These are phyloP conservation scores for Drosophila funebris DNA, from an alignment of 1,140 invertebrate species.

Conservation along the genomic window DNA sequence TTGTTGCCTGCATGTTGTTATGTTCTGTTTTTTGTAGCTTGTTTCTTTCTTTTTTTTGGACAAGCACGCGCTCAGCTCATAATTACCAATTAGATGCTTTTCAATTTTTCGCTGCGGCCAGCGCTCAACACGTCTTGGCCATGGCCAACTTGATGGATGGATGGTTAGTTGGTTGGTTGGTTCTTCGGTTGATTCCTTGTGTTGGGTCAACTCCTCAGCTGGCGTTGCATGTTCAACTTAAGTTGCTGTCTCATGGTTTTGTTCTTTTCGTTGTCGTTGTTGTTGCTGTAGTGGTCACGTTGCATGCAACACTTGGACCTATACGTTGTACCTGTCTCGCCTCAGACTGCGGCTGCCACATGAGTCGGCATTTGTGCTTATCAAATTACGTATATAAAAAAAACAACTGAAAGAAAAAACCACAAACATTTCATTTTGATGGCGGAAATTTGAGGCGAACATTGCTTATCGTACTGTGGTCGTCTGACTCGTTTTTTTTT, in stretches of 20 bases:
- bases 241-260: constrained; percentile 52
- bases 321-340: neutral
- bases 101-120: constrained; percentile 59
- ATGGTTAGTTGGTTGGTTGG: constrained; percentile 12
- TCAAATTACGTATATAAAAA: constrained; percentile 21
- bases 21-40: constrained; percentile 34
- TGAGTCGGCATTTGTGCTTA: constrained; percentile 40
- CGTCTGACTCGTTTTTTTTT: neutral
- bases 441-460: constrained; percentile 38
- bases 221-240: constrained; percentile 36
- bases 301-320: constrained; percentile 44
- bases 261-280: neutral
- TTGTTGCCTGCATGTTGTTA: constrained; percentile 26
- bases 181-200: neutral
- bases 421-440: constrained; percentile 44
- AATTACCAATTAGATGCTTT: constrained; percentile 68
- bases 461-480: constrained; percentile 10
- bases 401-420: constrained; percentile 16
- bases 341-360: constrained; percentile 22
- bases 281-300: constrained; percentile 52
- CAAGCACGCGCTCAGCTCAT: constrained; percentile 63
- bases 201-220: constrained; percentile 15
- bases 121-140: constrained; percentile 52
- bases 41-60: constrained; percentile 34
- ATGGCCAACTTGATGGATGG: constrained; percentile 47